A percentile compares a stretch with the other conserved stretches of the same genome.
Conservation (phyloP, 2,888 invertebrate species). For the Syritta pipiens region DNA sequence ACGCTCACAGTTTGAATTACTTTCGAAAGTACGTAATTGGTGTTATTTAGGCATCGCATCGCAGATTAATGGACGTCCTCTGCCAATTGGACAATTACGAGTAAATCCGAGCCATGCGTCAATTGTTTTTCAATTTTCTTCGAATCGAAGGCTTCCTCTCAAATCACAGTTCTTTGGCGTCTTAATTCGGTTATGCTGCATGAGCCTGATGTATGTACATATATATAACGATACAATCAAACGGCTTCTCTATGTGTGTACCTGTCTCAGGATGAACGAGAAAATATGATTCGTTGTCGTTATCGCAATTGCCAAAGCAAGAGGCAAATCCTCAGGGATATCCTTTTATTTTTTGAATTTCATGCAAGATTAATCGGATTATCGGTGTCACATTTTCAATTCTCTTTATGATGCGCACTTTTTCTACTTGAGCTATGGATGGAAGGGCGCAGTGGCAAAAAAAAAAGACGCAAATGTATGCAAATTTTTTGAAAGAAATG, state of each 20-base stretch:
- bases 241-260: conserved; percentile 11
- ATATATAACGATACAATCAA: conserved; percentile 44
- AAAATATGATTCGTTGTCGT: conserved; percentile 43
- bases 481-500: conserved; percentile 40
- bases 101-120: conserved; percentile 47
- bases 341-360: conserved; percentile 55
- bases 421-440: background rate
- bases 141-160: conserved; percentile 13
- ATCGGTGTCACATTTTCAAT: conserved; percentile 66
- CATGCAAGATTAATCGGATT: conserved; percentile 66
- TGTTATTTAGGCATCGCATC: conserved; percentile 18
- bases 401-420: conserved; percentile 52
- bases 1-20: too few species aligned
- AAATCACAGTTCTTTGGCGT: too few species aligned
- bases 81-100: conserved; percentile 48
- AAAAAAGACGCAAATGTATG: conserved; percentile 26
- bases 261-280: conserved; percentile 4
- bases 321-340: conserved; percentile 48
- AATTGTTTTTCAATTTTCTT: conserved; percentile 50
- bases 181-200: conserved; percentile 20
- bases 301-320: conserved; percentile 19
- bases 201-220: too few species aligned
- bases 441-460: too few species aligned
- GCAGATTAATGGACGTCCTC: conserved; percentile 43
- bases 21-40: conserved; percentile 33